phyloP scores from a whole-genome alignment of 2,113 vertebrate species.

The Phalacrocorax carbo region DNA sequence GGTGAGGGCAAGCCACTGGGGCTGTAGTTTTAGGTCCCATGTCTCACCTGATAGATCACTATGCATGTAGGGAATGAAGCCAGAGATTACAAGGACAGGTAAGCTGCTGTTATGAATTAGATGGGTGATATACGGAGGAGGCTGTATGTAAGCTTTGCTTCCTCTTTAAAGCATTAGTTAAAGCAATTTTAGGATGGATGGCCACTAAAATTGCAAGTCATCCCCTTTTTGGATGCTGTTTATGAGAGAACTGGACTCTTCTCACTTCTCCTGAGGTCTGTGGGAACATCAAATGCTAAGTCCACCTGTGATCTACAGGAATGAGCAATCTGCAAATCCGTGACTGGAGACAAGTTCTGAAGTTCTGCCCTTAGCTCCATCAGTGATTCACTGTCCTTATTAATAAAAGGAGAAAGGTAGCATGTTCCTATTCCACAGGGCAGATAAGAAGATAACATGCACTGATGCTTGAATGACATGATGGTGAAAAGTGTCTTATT shows the following conservation, averaged over 20 bases:
- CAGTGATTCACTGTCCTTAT: not conserved
- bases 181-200: not conserved
- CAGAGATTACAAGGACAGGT: not conserved
- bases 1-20: not conserved
- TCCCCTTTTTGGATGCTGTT: not conserved
- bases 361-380: not conserved
- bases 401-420: not conserved
- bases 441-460: not conserved
- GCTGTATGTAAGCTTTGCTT: not conserved
- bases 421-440: not conserved
- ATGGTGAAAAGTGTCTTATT: not conserved
- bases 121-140: not conserved
- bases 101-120: not conserved
- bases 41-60: not conserved
- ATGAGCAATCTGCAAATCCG: not conserved
- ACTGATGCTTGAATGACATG: not conserved
- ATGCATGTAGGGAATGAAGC: not conserved
- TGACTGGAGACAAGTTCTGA: not conserved
- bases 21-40: not conserved
- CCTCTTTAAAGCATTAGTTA: not conserved
- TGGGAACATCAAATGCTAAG: not conserved
- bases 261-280: not conserved
- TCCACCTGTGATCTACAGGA: not conserved
- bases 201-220: not conserved
- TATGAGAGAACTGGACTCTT: not conserved